Base-by-base conservation (phyloP, 1,140 invertebrate species). In the Piezodorus guildinii region DNA sequence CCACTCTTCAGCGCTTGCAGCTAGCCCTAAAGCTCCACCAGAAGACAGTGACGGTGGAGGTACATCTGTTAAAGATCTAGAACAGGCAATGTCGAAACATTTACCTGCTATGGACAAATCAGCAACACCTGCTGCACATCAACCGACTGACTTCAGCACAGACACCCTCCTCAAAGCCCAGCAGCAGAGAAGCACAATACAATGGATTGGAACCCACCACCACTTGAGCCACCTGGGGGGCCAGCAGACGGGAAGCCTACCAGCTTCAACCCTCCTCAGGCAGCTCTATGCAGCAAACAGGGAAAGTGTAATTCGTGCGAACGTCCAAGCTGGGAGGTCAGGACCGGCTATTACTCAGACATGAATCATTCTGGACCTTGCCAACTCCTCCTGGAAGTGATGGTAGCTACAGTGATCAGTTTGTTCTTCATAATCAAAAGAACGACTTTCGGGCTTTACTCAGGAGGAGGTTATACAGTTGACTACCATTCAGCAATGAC, bases 71-170 rank as follows among this genome's bases (percentile, higher is more conserved):
- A 91, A 93, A 73, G 92, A 96, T 70, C 77, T 96, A 66, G 93
- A 97, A 74, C 91, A 94, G 70, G 92, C 91, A 15, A 97, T 96
- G 93, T 94, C 93, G 21, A 94, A 95, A 73, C 93, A 96, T 77
- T 76, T 96, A 46, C 92, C 93, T 0, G 77, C 80, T 2, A 74
- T 73, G 6, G 74, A 78, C 6, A 78, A 84, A 56, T 80, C 68
- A 82, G 81, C 60, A 77, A 82, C 5, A 73, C 84, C 86, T 1
- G 87, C 90, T 0, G 90, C 77, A 0, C 83, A 87, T 68, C 79
- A 86, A 68, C 84, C 86, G 0, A 88, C 90, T 0, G 90, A 93
- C 71, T 92, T 92, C 71, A 91, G 89, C 65, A 86, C 90, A 0
- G 90, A 93, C 72, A 84, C 90, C 0, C 73, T 93, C 9, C 74